Conservation (phyloP, 2,888 invertebrate genomes). For the Fragum whitleyi region DNA sequence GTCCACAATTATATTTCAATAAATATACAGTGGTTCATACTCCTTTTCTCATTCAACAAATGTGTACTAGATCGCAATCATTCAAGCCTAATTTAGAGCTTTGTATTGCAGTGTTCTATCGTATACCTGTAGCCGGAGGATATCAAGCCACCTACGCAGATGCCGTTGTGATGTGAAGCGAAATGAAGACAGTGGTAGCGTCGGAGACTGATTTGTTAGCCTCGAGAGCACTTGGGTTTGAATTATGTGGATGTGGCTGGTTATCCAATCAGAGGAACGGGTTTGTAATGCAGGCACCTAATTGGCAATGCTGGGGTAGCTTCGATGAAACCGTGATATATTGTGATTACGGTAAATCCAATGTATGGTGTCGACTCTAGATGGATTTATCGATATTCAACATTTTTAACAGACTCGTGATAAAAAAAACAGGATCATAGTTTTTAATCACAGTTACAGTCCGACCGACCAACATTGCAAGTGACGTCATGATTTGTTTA, state of each 20-base stretch:
- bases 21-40: no score
- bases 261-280: slow-evolving; percentile 3
- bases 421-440: no score
- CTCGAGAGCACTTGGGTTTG: not conserved
- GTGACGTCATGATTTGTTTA: no score
- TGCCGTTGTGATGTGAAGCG: not conserved
- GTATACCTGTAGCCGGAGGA: not conserved
- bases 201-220: not conserved
- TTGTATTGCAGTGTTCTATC: no score
- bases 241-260: not conserved
- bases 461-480: no score
- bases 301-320: not conserved
- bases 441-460: no score
- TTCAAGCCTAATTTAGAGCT: no score
- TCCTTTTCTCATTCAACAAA: no score
- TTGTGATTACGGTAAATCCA: not conserved
- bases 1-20: no score
- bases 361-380: slow-evolving; percentile 1
- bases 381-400: no score
- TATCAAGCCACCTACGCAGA: not conserved
- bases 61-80: no score
- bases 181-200: not conserved
- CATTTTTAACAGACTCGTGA: no score
- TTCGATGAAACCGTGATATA: not conserved
- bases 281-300: not conserved